A percentile compares a stretch with the other conserved stretches of the same genome.
Evolutionary conservation across 2,888 invertebrate species (phyloP).

Genomic region (Scaptomyza tumidula): DNA sequence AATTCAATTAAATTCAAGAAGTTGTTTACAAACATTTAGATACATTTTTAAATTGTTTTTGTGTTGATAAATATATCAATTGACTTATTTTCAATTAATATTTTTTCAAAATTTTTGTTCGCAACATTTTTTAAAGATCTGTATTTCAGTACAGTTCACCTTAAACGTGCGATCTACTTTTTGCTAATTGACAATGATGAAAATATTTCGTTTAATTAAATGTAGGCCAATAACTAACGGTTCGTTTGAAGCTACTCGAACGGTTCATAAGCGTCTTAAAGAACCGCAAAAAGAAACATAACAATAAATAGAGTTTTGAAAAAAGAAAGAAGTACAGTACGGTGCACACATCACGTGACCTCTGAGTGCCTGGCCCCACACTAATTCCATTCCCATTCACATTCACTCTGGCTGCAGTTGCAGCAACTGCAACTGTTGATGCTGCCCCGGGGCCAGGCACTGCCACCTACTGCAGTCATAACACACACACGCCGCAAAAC

Average conservation of each 20-base stretch:
- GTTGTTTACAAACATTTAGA: no score
- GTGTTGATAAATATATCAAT: no score
- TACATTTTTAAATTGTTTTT: no score
- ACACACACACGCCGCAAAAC: slow-evolving; percentile 69
- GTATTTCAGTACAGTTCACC: no score
- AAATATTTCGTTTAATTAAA: slow-evolving; percentile 25
- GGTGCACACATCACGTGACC: slow-evolving; percentile 59
- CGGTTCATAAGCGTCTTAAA: slow-evolving; percentile 57
- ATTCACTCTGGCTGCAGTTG: slow-evolving; percentile 33
- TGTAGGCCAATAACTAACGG: slow-evolving; percentile 50
- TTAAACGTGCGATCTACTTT: slow-evolving; percentile 5
- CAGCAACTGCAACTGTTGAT: slow-evolving; percentile 23
- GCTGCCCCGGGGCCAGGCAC: slow-evolving; percentile 62
- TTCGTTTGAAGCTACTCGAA: slow-evolving; percentile 23
- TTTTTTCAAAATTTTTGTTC: no score
- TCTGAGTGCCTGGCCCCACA: slow-evolving; percentile 59
- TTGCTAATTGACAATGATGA: slow-evolving; percentile 22
- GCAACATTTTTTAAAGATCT: no score
- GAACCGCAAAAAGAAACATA: slow-evolving; percentile 4
- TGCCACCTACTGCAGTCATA: slow-evolving; percentile 78
- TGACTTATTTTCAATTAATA: no score
- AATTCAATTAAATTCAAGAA: no score
- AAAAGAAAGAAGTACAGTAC: slow-evolving; percentile 56
- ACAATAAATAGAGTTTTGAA: background rate
- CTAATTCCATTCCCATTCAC: slow-evolving; percentile 45